Evolutionary conservation across 64 coral and sea anemone species (phyloP), one percentile per base, ranked within the genome.

Genomic region (Actinia equina): DNA sequence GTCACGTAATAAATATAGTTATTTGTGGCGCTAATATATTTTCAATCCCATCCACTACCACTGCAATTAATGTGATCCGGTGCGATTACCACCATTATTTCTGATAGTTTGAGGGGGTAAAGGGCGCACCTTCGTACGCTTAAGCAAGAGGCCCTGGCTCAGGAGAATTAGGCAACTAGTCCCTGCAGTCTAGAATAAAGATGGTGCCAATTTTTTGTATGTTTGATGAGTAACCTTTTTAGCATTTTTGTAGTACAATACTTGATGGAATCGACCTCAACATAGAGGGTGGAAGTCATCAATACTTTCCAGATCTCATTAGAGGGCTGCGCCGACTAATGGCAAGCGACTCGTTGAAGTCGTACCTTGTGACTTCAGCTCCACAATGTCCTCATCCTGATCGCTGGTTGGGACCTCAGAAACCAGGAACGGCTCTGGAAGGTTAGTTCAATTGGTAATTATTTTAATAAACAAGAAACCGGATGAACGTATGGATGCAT

Each of bases 311-410:
- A 27, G 70, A 77, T 11, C 86, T 94, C 87, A 84, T 90, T 1
- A 63, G 55, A 26, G 88, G 90, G 30, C 81, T 94, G 22, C 79
- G 93, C 9, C 67, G 84, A 23, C 22, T 94, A 18, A 94, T 94
- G 93, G 71, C 87, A 65, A 94, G 71, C 44, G 85, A 94, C 30
- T 19, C 51, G 13, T 62, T 55, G 6, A 94, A 89, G 63, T 58
- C 55, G 37, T 94, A 89, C 42, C 71, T 94, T 7, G 74, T 94
- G 13, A 82, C 87, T 10, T 87, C 80, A 22, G 88, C 93, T 17
- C 93, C 93, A 9, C 85, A 94, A 78, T 95, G 94, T 71, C 87
- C 94, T 2, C 91, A 86, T n/a, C 94, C 89, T 45, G 94, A 95
- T 61, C 84, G 80, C 55, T 92, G 77, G 61, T 54, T 95, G 69